Evolutionary conservation across 2,113 vertebrate species (phyloP).

Genomic region (Dasyurus viverrinus): DNA sequence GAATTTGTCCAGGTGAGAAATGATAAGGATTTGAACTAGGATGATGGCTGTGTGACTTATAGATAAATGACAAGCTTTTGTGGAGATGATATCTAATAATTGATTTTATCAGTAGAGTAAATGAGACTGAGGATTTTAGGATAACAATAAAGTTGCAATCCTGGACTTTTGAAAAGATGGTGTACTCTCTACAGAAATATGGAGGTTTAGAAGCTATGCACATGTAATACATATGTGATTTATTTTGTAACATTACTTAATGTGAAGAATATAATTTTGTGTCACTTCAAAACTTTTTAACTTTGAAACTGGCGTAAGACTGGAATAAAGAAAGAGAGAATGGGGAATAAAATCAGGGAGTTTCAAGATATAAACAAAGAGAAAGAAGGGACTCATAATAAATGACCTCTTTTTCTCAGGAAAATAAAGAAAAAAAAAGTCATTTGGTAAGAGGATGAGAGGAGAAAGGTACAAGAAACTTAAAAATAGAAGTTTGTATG

Average conservation of each 20-base stretch:
- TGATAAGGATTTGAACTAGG: neutral
- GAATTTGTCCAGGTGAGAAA: neutral
- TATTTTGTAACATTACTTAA: neutral
- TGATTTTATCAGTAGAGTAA: neutral
- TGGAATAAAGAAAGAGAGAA: neutral
- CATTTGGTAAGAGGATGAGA: neutral
- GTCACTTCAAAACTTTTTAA: neutral
- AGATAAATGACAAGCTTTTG: neutral
- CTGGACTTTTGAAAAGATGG: neutral
- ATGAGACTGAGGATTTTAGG: neutral
- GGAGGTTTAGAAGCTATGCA: neutral
- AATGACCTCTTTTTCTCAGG: neutral
- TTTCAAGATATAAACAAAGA: neutral
- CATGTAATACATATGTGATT: neutral
- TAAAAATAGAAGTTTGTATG: neutral
- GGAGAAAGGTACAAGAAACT: neutral
- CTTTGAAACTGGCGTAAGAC: neutral
- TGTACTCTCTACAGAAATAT: neutral
- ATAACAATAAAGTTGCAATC: neutral
- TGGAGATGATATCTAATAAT: neutral
- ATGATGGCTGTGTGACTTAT: neutral
- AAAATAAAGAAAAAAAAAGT: neutral
- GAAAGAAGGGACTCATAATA: neutral
- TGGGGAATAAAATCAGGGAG: neutral
- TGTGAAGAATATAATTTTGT: neutral